phyloP scores from a whole-genome alignment of 2,888 invertebrate species.

The Ennomos quercinarius region DNA sequence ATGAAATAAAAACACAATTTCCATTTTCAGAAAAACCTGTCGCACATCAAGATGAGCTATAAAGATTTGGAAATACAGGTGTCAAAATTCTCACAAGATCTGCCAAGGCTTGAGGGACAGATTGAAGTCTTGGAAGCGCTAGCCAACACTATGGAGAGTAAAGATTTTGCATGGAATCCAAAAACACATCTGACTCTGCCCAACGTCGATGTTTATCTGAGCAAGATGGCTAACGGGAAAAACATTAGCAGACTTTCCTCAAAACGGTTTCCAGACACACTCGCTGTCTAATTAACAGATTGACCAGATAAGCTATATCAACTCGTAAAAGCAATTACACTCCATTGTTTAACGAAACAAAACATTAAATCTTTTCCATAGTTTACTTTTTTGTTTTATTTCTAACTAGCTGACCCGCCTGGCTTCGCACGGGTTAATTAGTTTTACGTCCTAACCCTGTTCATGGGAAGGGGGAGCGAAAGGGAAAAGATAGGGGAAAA shows the following conservation, averaged over 20 bases:
- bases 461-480: no score
- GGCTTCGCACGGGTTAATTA: no score
- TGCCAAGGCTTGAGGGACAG: slow-evolving; percentile 73
- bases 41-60: slow-evolving; percentile 60
- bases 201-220: slow-evolving; percentile 53
- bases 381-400: no score
- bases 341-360: not conserved
- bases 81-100: slow-evolving; percentile 57
- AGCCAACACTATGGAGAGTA: slow-evolving; percentile 54
- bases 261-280: slow-evolving; percentile 16
- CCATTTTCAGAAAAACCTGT: slow-evolving; percentile 64
- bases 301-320: slow-evolving; percentile 40
- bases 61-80: slow-evolving; percentile 63
- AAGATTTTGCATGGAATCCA: slow-evolving; percentile 54
- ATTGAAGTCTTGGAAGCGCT: slow-evolving; percentile 66
- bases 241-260: slow-evolving; percentile 40
- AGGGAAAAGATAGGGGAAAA: no score
- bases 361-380: no score
- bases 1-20: no score
- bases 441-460: no score
- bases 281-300: slow-evolving; percentile 29
- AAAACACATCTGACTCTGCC: slow-evolving; percentile 49
- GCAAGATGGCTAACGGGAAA: slow-evolving; percentile 33
- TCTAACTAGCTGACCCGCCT: no score
- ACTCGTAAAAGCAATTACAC: not conserved